Percentiles rank a stretch among this genome's conserved stretches.
These are phyloP conservation scores for Synergus itoensis DNA, from an alignment of 2,888 invertebrate species.

Conservation along the genomic window DNA sequence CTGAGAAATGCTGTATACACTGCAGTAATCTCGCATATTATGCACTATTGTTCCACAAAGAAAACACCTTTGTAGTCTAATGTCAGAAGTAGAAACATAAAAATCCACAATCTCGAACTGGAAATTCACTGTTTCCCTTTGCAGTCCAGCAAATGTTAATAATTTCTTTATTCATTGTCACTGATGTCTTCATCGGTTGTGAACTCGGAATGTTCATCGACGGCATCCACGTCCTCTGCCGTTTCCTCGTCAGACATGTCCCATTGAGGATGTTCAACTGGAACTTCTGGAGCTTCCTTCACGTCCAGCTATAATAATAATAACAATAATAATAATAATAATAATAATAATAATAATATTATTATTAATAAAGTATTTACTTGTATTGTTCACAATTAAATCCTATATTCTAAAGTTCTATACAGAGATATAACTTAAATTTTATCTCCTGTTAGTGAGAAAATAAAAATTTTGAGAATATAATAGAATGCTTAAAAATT, in stretches of 20 bases:
- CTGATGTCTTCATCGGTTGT: slow-evolving; percentile 85
- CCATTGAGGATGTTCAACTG: slow-evolving; percentile 98
- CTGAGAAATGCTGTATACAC: slow-evolving; percentile 62
- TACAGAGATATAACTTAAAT: too few relatives aligned
- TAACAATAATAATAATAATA: slow-evolving; percentile 48
- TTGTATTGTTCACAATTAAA: too few relatives aligned
- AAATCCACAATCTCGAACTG: slow-evolving; percentile 46
- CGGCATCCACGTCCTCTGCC: slow-evolving; percentile 83
- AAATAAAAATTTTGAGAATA: neutral
- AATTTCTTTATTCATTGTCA: slow-evolving; percentile 76
- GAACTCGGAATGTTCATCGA: slow-evolving; percentile 83
- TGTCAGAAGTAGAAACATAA: slow-evolving; percentile 54
- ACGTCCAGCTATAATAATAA: slow-evolving; percentile 88
- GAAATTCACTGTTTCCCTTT: neutral
- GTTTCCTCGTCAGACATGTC: slow-evolving; percentile 96
- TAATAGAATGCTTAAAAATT: neutral
- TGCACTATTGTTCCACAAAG: slow-evolving; percentile 53
- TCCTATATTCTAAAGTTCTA: too few relatives aligned
- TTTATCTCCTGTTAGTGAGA: too few relatives aligned
- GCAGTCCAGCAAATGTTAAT: slow-evolving; percentile 40
- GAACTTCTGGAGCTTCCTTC: slow-evolving; percentile 95
- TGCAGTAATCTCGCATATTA: slow-evolving; percentile 63
- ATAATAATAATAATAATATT: slow-evolving; percentile 40
- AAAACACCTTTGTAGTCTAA: slow-evolving; percentile 61
- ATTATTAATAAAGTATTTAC: neutral